Conservation (phyloP, 2,113 vertebrate genomes). For the Callorhinus ursinus region DNA sequence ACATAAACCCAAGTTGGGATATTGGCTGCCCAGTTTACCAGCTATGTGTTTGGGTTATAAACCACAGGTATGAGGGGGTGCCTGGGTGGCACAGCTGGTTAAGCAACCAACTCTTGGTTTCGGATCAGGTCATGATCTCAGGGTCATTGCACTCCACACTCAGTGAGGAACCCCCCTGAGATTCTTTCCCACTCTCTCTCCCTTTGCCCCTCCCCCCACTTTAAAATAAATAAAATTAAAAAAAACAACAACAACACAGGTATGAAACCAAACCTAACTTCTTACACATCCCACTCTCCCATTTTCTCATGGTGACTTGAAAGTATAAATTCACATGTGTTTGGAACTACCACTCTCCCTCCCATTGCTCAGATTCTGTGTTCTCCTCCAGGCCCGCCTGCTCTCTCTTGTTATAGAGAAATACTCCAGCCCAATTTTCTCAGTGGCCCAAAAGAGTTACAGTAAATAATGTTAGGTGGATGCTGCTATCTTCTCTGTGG, state of each 20-base stretch:
- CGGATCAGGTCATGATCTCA: not conserved
- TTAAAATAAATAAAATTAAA: not conserved
- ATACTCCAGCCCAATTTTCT: constrained; percentile 34
- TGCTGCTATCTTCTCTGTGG: not conserved
- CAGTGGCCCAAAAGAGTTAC: not conserved
- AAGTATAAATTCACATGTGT: not conserved
- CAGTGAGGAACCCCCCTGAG: not conserved
- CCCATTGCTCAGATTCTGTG: not conserved
- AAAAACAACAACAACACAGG: not conserved
- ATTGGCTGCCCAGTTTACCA: not conserved
- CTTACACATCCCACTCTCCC: not conserved
- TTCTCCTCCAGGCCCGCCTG: not conserved
- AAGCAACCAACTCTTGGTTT: not conserved
- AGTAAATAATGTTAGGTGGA: constrained; percentile 10
- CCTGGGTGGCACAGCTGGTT: not conserved
- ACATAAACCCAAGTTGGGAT: not conserved
- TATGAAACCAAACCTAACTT: not conserved
- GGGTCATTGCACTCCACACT: not conserved
- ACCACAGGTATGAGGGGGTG: not conserved
- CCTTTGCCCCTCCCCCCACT: not conserved
- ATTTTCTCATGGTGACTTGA: not conserved
- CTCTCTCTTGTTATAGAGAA: not conserved
- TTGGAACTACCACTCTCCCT: not conserved
- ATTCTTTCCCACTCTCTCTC: not conserved
- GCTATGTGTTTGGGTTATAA: not conserved